Conservation (phyloP, 1,140 invertebrate genomes). For the Drosophila virilis region DNA sequence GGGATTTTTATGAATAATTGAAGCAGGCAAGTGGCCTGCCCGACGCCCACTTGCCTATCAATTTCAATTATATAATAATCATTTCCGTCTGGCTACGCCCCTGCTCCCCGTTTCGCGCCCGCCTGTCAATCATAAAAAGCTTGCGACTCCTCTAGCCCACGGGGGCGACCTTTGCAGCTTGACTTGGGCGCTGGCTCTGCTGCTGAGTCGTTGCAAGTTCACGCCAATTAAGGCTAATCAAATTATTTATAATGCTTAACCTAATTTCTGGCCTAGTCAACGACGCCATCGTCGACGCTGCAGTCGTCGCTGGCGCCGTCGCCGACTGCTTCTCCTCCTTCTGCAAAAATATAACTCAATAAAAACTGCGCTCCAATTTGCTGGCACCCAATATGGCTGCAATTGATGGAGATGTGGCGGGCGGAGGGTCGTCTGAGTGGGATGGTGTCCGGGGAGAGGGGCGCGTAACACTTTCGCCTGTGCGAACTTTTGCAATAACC, state of each 20-base stretch:
- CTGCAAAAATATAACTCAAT: constrained; percentile 63
- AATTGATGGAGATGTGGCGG: not conserved
- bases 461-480: constrained; percentile 71
- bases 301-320: not conserved
- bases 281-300: constrained; percentile 40
- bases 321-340: too few relatives aligned
- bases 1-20: constrained; percentile 74
- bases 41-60: constrained; percentile 54
- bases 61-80: constrained; percentile 83
- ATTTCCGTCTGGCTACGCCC: constrained; percentile 66
- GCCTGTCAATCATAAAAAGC: constrained; percentile 70
- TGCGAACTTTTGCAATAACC: constrained; percentile 81
- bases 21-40: constrained; percentile 47
- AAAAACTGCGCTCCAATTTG: constrained; percentile 66
- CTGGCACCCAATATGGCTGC: constrained; percentile 41
- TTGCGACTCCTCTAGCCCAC: constrained; percentile 10
- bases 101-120: not conserved
- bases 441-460: constrained; percentile 10
- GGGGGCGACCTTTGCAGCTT: constrained; percentile 29
- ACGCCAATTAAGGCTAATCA: constrained; percentile 79
- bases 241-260: constrained; percentile 83
- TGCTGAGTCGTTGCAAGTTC: constrained; percentile 59
- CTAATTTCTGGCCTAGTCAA: constrained; percentile 71
- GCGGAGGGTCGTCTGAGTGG: not conserved
- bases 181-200: not conserved